Percentiles rank a stretch among this genome's conserved stretches.
Conservation (phyloP, 1,140 invertebrate species). For the Drosophila albomicans region DNA sequence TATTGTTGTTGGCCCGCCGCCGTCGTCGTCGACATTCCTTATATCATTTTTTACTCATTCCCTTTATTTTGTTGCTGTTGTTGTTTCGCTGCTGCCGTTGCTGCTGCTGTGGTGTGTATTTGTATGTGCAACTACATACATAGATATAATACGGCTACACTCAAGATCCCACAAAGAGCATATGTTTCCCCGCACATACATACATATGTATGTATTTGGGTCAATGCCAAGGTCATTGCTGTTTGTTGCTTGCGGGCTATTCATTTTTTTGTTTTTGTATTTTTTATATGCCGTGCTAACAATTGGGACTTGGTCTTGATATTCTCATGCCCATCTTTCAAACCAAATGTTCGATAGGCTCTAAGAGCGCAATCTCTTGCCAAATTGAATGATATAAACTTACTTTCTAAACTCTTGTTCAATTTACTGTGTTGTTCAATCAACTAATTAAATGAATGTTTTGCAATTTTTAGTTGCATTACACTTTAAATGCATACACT, state of each 20-base stretch:
- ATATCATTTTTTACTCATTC: conserved; percentile 67
- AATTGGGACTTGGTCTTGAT: conserved; percentile 17
- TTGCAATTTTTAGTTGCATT: not conserved
- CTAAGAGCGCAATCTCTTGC: not conserved
- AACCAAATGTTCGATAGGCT: not conserved
- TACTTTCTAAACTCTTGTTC: not conserved
- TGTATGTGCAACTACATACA: conserved; percentile 57
- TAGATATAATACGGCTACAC: conserved; percentile 51
- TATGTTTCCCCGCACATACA: conserved; percentile 53
- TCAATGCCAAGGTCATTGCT: conserved; percentile 80
- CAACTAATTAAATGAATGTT: not conserved
- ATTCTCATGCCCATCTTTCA: conserved; percentile 8
- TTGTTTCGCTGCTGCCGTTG: conserved; percentile 34
- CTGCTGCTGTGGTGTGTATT: conserved; percentile 30
- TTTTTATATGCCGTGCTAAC: conserved; percentile 43
- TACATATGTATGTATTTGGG: conserved; percentile 66
- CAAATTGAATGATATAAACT: not conserved
- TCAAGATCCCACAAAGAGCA: conserved; percentile 76
- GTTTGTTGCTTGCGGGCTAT: conserved; percentile 60
- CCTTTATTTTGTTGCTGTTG: conserved; percentile 57
- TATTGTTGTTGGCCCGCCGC: conserved; percentile 19
- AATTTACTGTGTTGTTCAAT: not conserved
- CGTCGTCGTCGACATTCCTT: conserved; percentile 50
- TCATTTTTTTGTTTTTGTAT: conserved; percentile 18
- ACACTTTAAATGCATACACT: no score